A percentile compares a stretch with the other conserved stretches of the same genome.
These are phyloP conservation scores for Drosophila flavopinicola DNA, from an alignment of 2,888 invertebrate genomes.

Conservation along the genomic window DNA sequence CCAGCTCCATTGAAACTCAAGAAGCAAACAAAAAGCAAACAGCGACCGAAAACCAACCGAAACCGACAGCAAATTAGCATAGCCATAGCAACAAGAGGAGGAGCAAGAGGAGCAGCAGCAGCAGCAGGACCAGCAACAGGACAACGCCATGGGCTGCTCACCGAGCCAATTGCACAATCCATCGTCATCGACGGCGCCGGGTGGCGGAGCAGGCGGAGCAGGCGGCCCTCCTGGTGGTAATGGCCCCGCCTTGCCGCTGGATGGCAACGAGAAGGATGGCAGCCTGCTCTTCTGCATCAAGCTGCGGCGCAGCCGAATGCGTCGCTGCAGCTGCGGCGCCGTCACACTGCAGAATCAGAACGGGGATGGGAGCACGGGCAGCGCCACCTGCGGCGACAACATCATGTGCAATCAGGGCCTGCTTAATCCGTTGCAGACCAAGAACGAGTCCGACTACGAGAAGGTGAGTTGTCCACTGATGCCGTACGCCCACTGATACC, in stretches of 20 bases:
- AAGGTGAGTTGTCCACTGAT: constrained; percentile 72
- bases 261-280: constrained; percentile 80
- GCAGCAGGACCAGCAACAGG: constrained; percentile 18
- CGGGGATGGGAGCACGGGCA: constrained; percentile 75
- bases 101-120: background rate
- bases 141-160: constrained; percentile 77
- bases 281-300: constrained; percentile 83
- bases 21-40: constrained; percentile 55
- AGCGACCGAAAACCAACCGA: constrained; percentile 60
- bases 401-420: constrained; percentile 83
- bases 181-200: constrained; percentile 41
- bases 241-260: constrained; percentile 55
- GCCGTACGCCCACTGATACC: background rate
- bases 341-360: constrained; percentile 78
- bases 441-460: constrained; percentile 83
- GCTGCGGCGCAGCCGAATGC: constrained; percentile 76
- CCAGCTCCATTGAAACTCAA: constrained; percentile 46
- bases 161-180: constrained; percentile 73
- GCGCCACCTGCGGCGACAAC: constrained; percentile 66
- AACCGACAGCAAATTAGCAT: constrained; percentile 71
- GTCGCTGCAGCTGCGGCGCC: constrained; percentile 77
- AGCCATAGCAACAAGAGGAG: constrained; percentile 37
- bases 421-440: constrained; percentile 82
- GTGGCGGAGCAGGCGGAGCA: constrained; percentile 3
- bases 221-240: constrained; percentile 20